Percentiles rank a stretch among this genome's conserved stretches.
phyloP scores from a whole-genome alignment of 2,888 invertebrate species.

The Tipula unca region DNA sequence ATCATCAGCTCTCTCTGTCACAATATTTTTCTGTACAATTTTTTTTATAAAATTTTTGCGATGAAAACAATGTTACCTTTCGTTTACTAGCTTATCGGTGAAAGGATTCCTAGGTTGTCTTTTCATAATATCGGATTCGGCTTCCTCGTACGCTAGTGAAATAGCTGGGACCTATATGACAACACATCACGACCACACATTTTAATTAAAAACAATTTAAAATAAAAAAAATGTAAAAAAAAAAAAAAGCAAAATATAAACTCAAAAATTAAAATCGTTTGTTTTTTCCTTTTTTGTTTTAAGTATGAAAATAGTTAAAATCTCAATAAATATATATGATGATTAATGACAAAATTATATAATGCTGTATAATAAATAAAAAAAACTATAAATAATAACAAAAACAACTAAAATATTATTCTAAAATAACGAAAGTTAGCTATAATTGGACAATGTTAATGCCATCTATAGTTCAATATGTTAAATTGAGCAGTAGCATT shows the following conservation, averaged over 20 bases:
- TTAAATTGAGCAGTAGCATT: not conserved
- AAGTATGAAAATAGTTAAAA: not conserved
- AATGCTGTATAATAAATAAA: not conserved
- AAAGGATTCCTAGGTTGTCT: constrained; percentile 95
- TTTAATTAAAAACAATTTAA: not conserved
- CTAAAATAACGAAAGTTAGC: not conserved
- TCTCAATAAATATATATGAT: not conserved
- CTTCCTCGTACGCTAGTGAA: constrained; percentile 96
- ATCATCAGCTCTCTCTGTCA: not conserved
- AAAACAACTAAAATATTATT: not conserved
- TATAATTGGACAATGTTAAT: not conserved
- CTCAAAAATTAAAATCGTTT: not conserved
- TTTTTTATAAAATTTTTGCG: not conserved
- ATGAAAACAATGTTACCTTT: constrained; percentile 9
- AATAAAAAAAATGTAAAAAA: not conserved
- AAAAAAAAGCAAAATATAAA: not conserved
- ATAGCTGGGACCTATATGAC: constrained; percentile 83
- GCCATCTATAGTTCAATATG: not conserved
- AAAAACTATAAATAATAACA: not conserved
- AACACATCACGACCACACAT: constrained; percentile 8
- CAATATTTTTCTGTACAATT: not conserved
- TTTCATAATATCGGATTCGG: constrained; percentile 99
- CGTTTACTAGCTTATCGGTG: constrained; percentile 61
- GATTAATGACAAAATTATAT: constrained; percentile 8
- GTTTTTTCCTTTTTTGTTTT: not conserved